Percentiles rank a stretch among this genome's conserved stretches.
Evolutionary conservation across 2,888 invertebrate species (phyloP).

Genomic region (Amiota minor): DNA sequence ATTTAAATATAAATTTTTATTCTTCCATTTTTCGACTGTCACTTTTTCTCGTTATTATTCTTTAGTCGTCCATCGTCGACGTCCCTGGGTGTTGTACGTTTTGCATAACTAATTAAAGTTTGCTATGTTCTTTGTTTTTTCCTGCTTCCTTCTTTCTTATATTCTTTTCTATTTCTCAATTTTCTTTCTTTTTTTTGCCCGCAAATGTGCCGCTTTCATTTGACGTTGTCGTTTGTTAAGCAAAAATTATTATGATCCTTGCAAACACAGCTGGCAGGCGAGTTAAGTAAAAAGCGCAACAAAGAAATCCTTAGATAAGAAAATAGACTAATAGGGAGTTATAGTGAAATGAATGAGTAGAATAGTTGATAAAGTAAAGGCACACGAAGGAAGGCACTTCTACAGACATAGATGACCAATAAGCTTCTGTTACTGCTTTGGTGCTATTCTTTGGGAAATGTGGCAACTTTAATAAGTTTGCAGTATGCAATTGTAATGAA

Average conservation of each 20-base stretch:
- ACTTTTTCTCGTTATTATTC: constrained; percentile 38
- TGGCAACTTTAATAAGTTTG: too few species aligned
- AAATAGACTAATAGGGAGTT: too few species aligned
- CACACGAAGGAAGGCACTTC: too few species aligned
- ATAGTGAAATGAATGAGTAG: too few species aligned
- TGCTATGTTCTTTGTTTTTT: constrained; percentile 21
- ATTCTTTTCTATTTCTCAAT: not conserved
- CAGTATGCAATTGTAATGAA: too few species aligned
- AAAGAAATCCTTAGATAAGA: too few species aligned
- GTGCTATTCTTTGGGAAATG: too few species aligned
- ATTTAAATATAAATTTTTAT: constrained; percentile 13
- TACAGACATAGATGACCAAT: too few species aligned
- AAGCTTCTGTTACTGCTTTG: too few species aligned
- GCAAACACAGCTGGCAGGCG: constrained; percentile 3
- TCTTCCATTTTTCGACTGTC: not conserved
- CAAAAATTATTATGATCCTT: constrained; percentile 15
- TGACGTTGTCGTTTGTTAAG: not conserved
- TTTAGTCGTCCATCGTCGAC: not conserved
- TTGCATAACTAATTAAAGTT: constrained; percentile 66
- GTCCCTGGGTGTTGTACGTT: constrained; percentile 47
- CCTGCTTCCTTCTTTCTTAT: not conserved
- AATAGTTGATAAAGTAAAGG: too few species aligned
- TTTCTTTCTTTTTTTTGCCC: not conserved
- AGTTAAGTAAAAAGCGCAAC: too few species aligned
- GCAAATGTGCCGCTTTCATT: not conserved